Conservation (phyloP, 1,140 invertebrate genomes). For the Archivesica marissinica region DNA sequence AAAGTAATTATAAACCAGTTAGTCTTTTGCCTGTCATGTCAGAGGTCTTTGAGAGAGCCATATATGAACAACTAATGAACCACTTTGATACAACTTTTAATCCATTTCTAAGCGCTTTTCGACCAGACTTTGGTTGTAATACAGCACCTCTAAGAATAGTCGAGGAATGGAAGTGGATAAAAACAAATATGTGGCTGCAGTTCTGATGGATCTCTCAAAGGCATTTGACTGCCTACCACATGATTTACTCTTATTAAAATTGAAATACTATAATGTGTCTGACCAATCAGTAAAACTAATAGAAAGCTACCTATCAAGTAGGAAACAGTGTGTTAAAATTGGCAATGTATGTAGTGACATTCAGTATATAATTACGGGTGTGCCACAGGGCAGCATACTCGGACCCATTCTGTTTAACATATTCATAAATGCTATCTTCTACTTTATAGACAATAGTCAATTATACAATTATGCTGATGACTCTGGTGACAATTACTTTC, state of each 20-base stretch:
- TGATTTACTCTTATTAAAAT: constrained; percentile 43
- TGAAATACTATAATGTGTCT: constrained; percentile 39
- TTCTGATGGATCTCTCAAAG: constrained; percentile 62
- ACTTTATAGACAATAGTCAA: constrained; percentile 25
- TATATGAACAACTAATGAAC: constrained; percentile 31
- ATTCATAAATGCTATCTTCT: constrained; percentile 34
- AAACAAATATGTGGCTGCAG: constrained; percentile 47
- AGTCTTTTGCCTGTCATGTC: constrained; percentile 60
- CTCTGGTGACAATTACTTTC: constrained; percentile 47
- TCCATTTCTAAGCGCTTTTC: constrained; percentile 49
- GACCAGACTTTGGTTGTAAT: constrained; percentile 43
- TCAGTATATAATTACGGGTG: constrained; percentile 34
- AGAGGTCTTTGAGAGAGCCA: constrained; percentile 60
- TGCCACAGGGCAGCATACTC: constrained; percentile 44
- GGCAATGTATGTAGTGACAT: constrained; percentile 40
- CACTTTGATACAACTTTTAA: constrained; percentile 42
- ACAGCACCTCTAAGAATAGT: constrained; percentile 31
- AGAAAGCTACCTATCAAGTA: constrained; percentile 9
- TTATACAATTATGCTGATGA: constrained; percentile 43
- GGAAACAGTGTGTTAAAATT: constrained; percentile 47
- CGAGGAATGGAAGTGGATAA: constrained; percentile 55
- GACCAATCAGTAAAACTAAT: constrained; percentile 19
- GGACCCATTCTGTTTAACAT: constrained; percentile 49
- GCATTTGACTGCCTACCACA: constrained; percentile 59
- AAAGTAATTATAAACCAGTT: constrained; percentile 53